These are phyloP conservation scores for Colaptes auratus DNA, from an alignment of 2,113 vertebrate species.

Conservation along the genomic window DNA sequence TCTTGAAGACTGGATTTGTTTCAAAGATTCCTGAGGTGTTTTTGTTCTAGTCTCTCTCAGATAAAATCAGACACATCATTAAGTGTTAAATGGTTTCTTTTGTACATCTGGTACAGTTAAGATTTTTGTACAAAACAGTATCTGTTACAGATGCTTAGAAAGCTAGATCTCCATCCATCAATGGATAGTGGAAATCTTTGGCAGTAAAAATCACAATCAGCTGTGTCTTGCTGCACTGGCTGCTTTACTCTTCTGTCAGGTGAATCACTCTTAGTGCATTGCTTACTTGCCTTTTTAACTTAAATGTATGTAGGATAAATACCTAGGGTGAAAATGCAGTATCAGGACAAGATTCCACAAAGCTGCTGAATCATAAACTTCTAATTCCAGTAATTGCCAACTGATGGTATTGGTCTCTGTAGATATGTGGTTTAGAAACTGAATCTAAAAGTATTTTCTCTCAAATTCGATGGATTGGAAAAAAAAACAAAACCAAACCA, in stretches of 20 bases:
- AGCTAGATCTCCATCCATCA: background rate
- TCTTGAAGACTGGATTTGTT: background rate
- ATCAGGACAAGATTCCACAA: background rate
- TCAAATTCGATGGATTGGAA: background rate
- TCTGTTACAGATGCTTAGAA: background rate
- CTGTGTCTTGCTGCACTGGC: background rate
- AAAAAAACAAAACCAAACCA: background rate
- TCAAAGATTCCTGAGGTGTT: too few relatives aligned
- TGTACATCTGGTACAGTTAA: background rate
- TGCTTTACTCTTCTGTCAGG: background rate
- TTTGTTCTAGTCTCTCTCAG: background rate
- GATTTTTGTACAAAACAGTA: background rate
- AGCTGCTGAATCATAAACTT: background rate
- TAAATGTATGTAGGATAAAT: background rate
- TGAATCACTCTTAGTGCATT: background rate
- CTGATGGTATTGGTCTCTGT: background rate
- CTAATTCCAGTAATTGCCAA: accelerated
- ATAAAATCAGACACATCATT: background rate
- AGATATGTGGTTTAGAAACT: background rate
- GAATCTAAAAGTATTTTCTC: accelerated
- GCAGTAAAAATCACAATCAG: background rate
- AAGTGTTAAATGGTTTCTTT: background rate
- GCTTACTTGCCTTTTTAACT: background rate
- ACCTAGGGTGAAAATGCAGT: background rate
- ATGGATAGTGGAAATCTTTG: background rate